Evolutionary conservation across 2,797 vertebrate species (phyloP).

Genomic region (Esox lucius): DNA sequence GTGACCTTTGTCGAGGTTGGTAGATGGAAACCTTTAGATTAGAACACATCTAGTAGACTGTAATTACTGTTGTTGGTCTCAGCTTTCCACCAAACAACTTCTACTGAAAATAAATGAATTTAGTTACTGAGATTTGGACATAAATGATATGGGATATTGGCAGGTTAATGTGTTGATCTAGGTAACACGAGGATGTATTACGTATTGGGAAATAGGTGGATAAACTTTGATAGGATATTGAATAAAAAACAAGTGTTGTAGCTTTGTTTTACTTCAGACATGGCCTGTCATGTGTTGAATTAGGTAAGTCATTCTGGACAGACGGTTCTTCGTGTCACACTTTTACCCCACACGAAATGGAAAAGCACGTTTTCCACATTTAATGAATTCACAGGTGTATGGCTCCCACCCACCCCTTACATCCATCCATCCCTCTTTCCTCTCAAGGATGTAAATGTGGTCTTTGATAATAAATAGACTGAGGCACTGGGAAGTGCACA

Average conservation of each 20-base stretch:
- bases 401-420: neutral
- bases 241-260: neutral
- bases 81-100: neutral
- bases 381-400: neutral
- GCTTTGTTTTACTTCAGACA: neutral
- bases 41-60: neutral
- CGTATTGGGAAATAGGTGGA: neutral
- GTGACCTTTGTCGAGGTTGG: conserved; percentile 27
- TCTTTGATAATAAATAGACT: conserved; percentile 28
- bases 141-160: neutral
- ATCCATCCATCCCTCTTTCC: neutral
- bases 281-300: neutral
- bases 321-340: neutral
- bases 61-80: neutral
- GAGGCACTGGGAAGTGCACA: conserved; percentile 15
- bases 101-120: too few species aligned
- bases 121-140: neutral
- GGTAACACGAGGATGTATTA: neutral
- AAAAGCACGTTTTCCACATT: neutral
- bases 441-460: conserved; percentile 21
- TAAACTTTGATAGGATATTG: neutral
- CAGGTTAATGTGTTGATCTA: neutral
- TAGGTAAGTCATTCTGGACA: neutral
- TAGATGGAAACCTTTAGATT: neutral
- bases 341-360: neutral